These are phyloP conservation scores for Pteromalus puparum DNA, from an alignment of 1,140 invertebrate genomes.

Conservation along the genomic window DNA sequence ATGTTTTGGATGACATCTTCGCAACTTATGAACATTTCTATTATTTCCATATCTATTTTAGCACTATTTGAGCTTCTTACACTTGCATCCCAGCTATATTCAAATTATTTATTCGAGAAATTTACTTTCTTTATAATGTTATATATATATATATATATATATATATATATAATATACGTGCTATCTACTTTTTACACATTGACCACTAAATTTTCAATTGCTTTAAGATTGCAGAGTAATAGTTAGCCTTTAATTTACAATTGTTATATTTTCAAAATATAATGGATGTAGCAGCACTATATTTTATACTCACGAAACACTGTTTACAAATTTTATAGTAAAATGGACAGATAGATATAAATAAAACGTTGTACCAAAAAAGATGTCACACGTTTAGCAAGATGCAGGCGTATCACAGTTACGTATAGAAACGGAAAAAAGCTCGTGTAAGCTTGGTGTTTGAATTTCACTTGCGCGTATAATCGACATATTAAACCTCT, in stretches of 20 bases:
- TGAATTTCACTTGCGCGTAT: conserved; percentile 19
- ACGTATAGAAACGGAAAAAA: neutral
- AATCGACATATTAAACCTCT: neutral
- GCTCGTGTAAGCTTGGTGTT: neutral
- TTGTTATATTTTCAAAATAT: conserved; percentile 13
- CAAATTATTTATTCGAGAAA: conserved; percentile 27
- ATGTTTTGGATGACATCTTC: neutral
- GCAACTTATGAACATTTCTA: conserved; percentile 11
- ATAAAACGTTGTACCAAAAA: conserved; percentile 3
- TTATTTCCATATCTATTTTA: conserved; percentile 1
- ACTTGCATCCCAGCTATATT: conserved; percentile 24
- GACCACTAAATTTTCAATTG: conserved; percentile 8
- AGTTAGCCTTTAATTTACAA: conserved; percentile 7
- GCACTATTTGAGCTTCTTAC: conserved; percentile 22
- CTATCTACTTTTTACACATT: conserved; percentile 21
- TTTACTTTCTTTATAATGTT: conserved; percentile 14
- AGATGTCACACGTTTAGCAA: conserved; percentile 35
- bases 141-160: too few relatives aligned
- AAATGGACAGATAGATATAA: conserved; percentile 10
- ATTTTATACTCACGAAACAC: neutral
- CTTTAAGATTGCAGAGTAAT: neutral
- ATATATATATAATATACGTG: conserved; percentile 1
- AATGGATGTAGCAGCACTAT: neutral
- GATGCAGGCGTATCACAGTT: conserved; percentile 43
- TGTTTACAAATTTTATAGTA: conserved; percentile 4